phyloP scores from a whole-genome alignment of 2,888 invertebrate species.

The Colostygia pectinataria region DNA sequence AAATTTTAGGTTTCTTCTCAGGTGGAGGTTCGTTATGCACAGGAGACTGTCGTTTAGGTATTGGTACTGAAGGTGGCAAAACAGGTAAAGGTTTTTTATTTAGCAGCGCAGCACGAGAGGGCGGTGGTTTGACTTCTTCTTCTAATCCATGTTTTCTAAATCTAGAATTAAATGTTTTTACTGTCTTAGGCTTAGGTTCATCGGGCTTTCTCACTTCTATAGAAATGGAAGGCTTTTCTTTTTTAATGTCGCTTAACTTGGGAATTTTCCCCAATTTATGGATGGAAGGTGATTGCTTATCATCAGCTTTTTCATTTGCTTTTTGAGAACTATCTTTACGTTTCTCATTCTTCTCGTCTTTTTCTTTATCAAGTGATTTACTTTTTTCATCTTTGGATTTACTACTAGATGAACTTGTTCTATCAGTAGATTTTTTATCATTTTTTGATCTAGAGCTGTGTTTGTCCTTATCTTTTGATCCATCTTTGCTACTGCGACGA shows the following conservation, averaged over 20 bases:
- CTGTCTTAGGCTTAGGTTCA: conserved; percentile 92
- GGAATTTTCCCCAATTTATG: conserved; percentile 91
- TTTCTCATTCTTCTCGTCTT: conserved; percentile 45
- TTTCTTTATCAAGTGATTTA: conserved; percentile 54
- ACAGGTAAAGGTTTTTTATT: conserved; percentile 77
- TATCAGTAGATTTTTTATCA: conserved; percentile 60
- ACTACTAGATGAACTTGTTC: conserved; percentile 57
- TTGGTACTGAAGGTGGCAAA: conserved; percentile 68
- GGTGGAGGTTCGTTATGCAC: conserved; percentile 81
- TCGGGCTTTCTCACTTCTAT: conserved; percentile 90
- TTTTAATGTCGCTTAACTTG: conserved; percentile 84
- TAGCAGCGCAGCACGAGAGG: conserved; percentile 86
- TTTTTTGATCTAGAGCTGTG: conserved; percentile 68
- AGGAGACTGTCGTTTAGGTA: conserved; percentile 77
- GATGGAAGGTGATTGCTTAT: conserved; percentile 86
- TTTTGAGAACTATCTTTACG: conserved; percentile 53
- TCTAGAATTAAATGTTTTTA: conserved; percentile 95
- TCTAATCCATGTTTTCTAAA: conserved; percentile 95
- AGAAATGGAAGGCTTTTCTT: conserved; percentile 90
- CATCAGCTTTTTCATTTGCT: conserved; percentile 82
- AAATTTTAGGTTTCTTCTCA: conserved; percentile 90
- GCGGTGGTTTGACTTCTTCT: conserved; percentile 94
- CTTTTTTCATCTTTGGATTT: conserved; percentile 62
- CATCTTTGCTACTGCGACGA: conserved; percentile 69
- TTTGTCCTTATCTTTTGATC: conserved; percentile 44